Evolutionary conservation across 1,140 invertebrate species (phyloP).

Genomic region (Planococcus citri): DNA sequence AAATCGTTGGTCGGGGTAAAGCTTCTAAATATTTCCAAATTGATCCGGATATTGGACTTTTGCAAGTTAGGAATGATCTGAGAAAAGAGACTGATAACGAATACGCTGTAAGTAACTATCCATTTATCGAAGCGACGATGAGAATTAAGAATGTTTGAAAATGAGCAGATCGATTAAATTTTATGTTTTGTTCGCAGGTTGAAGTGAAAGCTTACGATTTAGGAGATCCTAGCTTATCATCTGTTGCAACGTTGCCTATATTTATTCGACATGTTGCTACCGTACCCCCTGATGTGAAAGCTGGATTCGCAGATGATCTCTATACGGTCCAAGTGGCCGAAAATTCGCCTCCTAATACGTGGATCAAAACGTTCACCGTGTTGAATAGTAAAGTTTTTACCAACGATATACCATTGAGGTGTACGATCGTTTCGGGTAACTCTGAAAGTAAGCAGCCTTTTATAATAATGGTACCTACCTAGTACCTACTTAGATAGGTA

Average conservation of each 20-base stretch:
- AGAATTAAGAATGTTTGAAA: neutral
- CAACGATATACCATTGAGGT: constrained; percentile 52
- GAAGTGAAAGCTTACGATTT: constrained; percentile 76
- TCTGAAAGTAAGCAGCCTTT: constrained; percentile 37
- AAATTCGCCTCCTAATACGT: constrained; percentile 50
- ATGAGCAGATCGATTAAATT: neutral
- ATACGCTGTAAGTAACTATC: constrained; percentile 49
- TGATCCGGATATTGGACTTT: constrained; percentile 63
- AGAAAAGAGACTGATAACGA: constrained; percentile 71
- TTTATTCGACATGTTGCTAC: constrained; percentile 66
- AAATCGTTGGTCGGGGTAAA: constrained; percentile 65
- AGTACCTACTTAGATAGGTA: neutral
- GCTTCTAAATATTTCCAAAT: constrained; percentile 72
- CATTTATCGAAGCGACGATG: neutral
- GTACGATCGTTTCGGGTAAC: constrained; percentile 58
- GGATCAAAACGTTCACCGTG: constrained; percentile 57
- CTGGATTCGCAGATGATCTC: constrained; percentile 68
- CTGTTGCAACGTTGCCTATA: constrained; percentile 62
- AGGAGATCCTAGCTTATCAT: constrained; percentile 68
- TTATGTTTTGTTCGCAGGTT: too few relatives aligned
- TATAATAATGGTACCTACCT: neutral
- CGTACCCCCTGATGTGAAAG: constrained; percentile 50
- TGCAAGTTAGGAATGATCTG: constrained; percentile 66
- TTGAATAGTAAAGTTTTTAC: constrained; percentile 52
- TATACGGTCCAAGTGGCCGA: constrained; percentile 63